Evolutionary conservation across 2,113 vertebrate genomes (phyloP).

Genomic region (Nothobranchius kuhntae): DNA sequence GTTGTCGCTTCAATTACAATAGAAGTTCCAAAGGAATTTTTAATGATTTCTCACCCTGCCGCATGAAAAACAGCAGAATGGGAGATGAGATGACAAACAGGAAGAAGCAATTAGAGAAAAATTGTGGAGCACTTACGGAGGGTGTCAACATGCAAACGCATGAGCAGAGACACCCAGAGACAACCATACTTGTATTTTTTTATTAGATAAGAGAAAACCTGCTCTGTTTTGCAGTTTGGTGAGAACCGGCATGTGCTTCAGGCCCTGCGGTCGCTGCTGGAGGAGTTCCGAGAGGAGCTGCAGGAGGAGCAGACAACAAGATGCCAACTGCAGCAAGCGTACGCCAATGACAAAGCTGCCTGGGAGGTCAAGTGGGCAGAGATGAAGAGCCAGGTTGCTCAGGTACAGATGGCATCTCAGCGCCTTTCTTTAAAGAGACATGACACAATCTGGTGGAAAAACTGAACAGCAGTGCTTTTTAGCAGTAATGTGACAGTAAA

Average conservation of each 20-base stretch:
- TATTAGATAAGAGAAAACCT: too few species aligned
- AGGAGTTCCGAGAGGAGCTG: slow-evolving; percentile 89
- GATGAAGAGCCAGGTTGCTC: slow-evolving; percentile 85
- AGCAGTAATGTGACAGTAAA: slow-evolving; percentile 43
- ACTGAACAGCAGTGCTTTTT: not conserved
- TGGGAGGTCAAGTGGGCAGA: slow-evolving; percentile 91
- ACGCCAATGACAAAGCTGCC: slow-evolving; percentile 89
- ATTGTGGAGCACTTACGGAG: too few species aligned
- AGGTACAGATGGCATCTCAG: slow-evolving; percentile 83
- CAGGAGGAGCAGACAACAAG: slow-evolving; percentile 84
- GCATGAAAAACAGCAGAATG: not conserved
- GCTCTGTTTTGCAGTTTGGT: slow-evolving; percentile 73
- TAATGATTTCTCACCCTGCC: not conserved
- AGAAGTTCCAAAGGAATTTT: not conserved
- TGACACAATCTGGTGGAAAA: slow-evolving; percentile 26
- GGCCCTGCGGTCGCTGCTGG: slow-evolving; percentile 86
- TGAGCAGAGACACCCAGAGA: too few species aligned
- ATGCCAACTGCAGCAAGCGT: slow-evolving; percentile 87
- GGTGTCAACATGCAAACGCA: too few species aligned
- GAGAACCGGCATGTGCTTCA: slow-evolving; percentile 87
- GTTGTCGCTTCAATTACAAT: too few species aligned
- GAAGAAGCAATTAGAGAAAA: not conserved
- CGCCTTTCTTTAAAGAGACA: slow-evolving; percentile 43
- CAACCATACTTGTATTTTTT: too few species aligned
- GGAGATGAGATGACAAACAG: not conserved